Percentiles rank a stretch among this genome's conserved stretches.
Evolutionary conservation across 1,140 invertebrate genomes (phyloP).

Genomic region (Heliconius hermathena): DNA sequence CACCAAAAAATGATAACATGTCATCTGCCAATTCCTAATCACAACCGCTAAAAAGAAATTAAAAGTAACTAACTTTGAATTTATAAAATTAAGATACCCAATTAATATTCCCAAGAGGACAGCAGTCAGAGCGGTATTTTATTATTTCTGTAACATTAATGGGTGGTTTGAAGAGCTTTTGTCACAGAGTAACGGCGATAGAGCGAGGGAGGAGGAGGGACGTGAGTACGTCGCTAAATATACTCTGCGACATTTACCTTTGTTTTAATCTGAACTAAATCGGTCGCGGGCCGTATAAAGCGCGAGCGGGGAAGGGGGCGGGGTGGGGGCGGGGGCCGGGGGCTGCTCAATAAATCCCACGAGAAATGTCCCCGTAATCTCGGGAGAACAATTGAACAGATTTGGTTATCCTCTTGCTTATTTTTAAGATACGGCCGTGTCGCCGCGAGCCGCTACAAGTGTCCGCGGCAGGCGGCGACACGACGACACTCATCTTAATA

Average conservation of each 20-base stretch:
- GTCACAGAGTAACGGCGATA: constrained; percentile 28
- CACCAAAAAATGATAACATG: neutral
- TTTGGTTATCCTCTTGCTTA: constrained; percentile 43
- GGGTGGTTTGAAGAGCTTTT: constrained; percentile 34
- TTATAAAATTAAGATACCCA: neutral
- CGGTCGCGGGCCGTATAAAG: constrained; percentile 29
- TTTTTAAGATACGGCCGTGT: constrained; percentile 40
- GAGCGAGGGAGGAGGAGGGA: neutral
- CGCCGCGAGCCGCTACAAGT: constrained; percentile 12
- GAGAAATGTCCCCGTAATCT: constrained; percentile 54
- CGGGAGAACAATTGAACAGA: constrained; percentile 50
- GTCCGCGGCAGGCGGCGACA: neutral
- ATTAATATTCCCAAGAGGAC: neutral
- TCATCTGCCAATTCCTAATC: neutral
- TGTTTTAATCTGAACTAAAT: constrained; percentile 50
- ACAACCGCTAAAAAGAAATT: neutral
- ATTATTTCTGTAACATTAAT: constrained; percentile 24
- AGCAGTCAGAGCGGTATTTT: neutral
- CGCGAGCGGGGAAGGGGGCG: constrained; percentile 9
- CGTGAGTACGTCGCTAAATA: constrained; percentile 41
- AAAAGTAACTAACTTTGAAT: neutral
- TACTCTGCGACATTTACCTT: constrained; percentile 48
- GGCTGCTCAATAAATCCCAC: constrained; percentile 54
- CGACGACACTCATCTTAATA: neutral
- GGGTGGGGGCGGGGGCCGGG: constrained; percentile 17